Conservation (phyloP, 2,113 vertebrate genomes). For the Vidua chalybeata region DNA sequence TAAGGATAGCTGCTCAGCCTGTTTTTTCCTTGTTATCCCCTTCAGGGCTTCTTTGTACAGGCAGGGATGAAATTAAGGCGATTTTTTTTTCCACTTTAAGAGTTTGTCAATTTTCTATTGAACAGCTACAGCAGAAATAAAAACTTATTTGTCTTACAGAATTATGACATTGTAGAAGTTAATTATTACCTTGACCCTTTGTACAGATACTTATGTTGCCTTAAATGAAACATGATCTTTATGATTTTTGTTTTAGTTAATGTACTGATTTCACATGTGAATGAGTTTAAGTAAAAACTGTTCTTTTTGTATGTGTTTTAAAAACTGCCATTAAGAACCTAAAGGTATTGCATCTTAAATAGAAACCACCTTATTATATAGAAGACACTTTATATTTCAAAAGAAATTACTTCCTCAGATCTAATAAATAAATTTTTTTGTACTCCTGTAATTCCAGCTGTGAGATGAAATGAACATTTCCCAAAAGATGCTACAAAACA, state of each 20-base stretch:
- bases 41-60: not conserved
- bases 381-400: not conserved
- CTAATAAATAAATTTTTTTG: not conserved
- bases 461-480: not conserved
- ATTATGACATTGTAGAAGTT: not conserved
- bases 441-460: not conserved
- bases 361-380: not conserved
- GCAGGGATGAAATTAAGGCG: not conserved
- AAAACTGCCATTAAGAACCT: not conserved
- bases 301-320: not conserved
- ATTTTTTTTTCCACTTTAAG: not conserved
- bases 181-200: constrained; percentile 45
- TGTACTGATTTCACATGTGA: not conserved
- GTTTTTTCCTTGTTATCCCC: not conserved
- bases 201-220: not conserved
- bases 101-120: not conserved
- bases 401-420: not conserved
- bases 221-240: not conserved
- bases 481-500: not conserved
- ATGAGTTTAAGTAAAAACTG: not conserved
- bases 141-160: not conserved
- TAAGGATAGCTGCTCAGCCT: not conserved
- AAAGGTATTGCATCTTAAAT: not conserved
- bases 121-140: not conserved
- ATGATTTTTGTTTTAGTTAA: not conserved